Conservation (phyloP, 2,888 invertebrate species). For the Hemistola chrysoprasaria region DNA sequence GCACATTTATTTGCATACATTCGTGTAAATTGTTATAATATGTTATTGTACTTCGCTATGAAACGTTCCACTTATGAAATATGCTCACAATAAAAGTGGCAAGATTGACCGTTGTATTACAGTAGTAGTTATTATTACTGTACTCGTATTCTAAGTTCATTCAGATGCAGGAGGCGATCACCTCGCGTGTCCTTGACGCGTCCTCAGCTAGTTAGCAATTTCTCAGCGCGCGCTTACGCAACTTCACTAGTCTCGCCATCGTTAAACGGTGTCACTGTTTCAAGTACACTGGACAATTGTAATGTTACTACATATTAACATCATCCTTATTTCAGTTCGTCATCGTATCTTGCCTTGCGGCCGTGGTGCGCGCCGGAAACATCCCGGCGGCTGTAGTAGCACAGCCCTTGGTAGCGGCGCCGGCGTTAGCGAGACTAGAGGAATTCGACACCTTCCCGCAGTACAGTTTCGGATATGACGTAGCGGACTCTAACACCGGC, state of each 20-base stretch:
- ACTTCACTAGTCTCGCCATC: slow-evolving; percentile 62
- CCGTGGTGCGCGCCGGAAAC: slow-evolving; percentile 50
- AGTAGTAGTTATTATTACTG: no score
- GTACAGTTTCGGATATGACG: slow-evolving; percentile 73
- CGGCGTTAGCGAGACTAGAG: slow-evolving; percentile 47
- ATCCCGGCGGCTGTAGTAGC: slow-evolving; percentile 48
- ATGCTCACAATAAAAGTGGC: slow-evolving; percentile 6
- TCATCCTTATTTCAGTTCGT: slow-evolving; percentile 48
- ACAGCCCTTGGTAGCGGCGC: slow-evolving; percentile 49
- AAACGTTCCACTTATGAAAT: slow-evolving; percentile 9
- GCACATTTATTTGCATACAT: slow-evolving; percentile 5
- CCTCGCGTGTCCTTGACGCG: slow-evolving; percentile 60
- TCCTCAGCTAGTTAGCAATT: slow-evolving; percentile 69
- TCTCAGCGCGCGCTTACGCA: slow-evolving; percentile 68
- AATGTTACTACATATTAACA: slow-evolving; percentile 32
- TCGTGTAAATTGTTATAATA: slow-evolving; percentile 1
- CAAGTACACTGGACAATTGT: slow-evolving; percentile 61
- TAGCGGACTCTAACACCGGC: slow-evolving; percentile 63
- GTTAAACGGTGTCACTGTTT: slow-evolving; percentile 74
- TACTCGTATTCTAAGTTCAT: slow-evolving; percentile 42
- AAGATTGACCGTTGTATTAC: slow-evolving; percentile 11
- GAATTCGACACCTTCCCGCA: slow-evolving; percentile 81
- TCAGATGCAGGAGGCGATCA: slow-evolving; percentile 52
- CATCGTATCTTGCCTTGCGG: slow-evolving; percentile 59
- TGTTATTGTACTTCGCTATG: not conserved